Conservation (phyloP, 2,113 vertebrate species). For the Callipepla californica region DNA sequence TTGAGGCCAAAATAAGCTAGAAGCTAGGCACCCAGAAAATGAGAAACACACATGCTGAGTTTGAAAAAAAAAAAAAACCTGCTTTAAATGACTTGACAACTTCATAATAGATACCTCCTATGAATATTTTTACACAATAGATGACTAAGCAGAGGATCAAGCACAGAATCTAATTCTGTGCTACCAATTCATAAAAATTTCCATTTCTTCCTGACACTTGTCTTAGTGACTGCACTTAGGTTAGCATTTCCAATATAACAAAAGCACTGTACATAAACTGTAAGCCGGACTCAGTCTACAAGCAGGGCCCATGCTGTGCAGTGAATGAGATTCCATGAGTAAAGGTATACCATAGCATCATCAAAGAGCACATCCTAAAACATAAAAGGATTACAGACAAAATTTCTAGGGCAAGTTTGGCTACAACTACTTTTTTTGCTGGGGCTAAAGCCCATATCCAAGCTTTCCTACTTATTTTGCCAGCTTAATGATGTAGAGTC, state of each 20-base stretch:
- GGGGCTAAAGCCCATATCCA: background rate
- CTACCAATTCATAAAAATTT: background rate
- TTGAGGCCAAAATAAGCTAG: constrained; percentile 50
- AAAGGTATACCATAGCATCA: background rate
- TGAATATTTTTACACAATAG: background rate
- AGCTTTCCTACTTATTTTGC: background rate
- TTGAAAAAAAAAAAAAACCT: constrained; percentile 21
- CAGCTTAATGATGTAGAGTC: background rate
- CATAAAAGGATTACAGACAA: background rate
- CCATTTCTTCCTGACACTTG: background rate
- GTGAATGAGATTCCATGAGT: background rate
- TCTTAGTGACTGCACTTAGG: background rate
- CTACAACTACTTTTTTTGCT: background rate
- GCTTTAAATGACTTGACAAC: constrained; percentile 5
- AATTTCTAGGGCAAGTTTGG: background rate
- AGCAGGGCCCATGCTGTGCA: background rate
- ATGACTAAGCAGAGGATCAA: constrained; percentile 3
- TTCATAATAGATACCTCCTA: constrained; percentile 37
- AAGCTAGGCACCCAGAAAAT: constrained; percentile 63
- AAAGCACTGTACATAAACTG: background rate
- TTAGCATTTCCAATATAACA: background rate
- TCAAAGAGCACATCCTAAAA: background rate
- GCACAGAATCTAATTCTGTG: background rate
- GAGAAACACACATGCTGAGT: constrained; percentile 51
- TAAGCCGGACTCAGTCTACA: background rate